Base-by-base conservation (phyloP, 35 echinoderm and acorn worm species). In the Lytechinus pictus region DNA sequence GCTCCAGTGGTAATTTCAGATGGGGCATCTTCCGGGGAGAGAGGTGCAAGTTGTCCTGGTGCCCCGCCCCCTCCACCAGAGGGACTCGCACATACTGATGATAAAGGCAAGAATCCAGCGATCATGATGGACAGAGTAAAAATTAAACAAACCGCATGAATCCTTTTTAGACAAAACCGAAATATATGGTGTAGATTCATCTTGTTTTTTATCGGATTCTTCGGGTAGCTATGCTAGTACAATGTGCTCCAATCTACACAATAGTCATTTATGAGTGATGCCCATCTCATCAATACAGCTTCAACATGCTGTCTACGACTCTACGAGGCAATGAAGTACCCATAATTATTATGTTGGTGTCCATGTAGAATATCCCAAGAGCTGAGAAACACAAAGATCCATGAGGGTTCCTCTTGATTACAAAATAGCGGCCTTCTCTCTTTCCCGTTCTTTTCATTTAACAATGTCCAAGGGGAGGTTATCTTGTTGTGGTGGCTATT, bases 1-100 rank as follows among this genome's bases (percentile, higher is more conserved):
- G 88, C 88, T 12, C 88, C 88, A 21, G 88, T 16, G 4, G 88
- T 52, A 52, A 90, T 51, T 90, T 90, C 88, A 13, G 88, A 44
- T 51, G 88, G 88, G 10, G 88, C 88, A 52, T 90, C 29, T 52
- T 90, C 29, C 29, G 52, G 9, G 16, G 88, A 54, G 28, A 90
- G 27, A 44, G 88, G 29, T 0, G 29, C 88, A 90, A 52, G 3
- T 52, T 54, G 29, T 54, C 88, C 88, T 90, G 16, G 9, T 28
- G 11, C 88, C 28, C 88, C 88, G 28, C 88, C 88, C 52, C 88
- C 88, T 90, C 88, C 88, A 10, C 88, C 88, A 44, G 88, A 44
- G 12, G 88, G 88, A 28, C 24, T 90, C 28, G 29, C 88, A 54
- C 52, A 90, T 8, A 44, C 88, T 21, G 10, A 90, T 33, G 29